phyloP scores from a whole-genome alignment of 2,888 invertebrate species.

The Drosophila borealis region DNA sequence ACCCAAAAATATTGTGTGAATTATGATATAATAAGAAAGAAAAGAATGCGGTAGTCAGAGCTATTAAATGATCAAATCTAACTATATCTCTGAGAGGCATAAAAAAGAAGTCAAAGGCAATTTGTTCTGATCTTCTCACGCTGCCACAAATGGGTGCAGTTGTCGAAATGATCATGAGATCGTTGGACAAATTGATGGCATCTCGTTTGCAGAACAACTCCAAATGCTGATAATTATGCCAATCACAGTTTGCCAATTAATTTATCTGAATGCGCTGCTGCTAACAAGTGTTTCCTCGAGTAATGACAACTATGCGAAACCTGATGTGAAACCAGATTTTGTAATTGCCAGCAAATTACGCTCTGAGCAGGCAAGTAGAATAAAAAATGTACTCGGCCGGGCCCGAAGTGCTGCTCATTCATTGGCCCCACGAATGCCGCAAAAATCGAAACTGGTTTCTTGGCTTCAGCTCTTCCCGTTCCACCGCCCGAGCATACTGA shows the following conservation, averaged over 20 bases:
- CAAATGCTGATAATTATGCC: conserved; percentile 63
- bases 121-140: conserved; percentile 27
- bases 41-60: background rate
- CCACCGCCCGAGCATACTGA: background rate
- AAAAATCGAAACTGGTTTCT: conserved; percentile 34
- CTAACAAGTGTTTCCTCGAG: conserved; percentile 50
- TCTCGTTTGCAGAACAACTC: conserved; percentile 37
- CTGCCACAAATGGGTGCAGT: conserved; percentile 25
- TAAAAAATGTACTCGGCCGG: conserved; percentile 14
- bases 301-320: conserved; percentile 50
- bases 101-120: background rate
- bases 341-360: conserved; percentile 66
- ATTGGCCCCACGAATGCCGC: conserved; percentile 28
- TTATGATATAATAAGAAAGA: background rate
- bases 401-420: conserved; percentile 36
- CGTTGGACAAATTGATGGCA: conserved; percentile 67
- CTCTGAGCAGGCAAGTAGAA: conserved; percentile 27
- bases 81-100: background rate
- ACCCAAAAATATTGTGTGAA: background rate
- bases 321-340: conserved; percentile 61
- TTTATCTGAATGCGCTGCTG: conserved; percentile 55
- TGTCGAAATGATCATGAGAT: conserved; percentile 36
- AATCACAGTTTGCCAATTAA: conserved; percentile 61
- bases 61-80: background rate
- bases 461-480: background rate